A percentile compares a stretch with the other conserved stretches of the same genome.
These are phyloP conservation scores for Synanthedon myopaeformis DNA, from an alignment of 2,888 invertebrate genomes.

Conservation along the genomic window DNA sequence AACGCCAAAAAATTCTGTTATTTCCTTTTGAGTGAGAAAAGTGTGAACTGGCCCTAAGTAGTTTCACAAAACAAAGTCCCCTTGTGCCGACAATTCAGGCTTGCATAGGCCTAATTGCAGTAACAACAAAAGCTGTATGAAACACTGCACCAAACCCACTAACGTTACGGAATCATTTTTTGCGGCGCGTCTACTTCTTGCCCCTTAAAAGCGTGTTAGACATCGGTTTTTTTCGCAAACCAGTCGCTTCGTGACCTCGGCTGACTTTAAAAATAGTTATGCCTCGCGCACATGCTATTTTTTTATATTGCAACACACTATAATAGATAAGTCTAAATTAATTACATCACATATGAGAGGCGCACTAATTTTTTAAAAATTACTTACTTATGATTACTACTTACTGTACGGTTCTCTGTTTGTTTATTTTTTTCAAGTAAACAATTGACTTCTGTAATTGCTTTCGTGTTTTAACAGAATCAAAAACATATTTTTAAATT, in stretches of 20 bases:
- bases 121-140: neutral
- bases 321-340: slow-evolving; percentile 9
- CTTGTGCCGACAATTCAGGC: neutral
- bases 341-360: neutral
- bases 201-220: slow-evolving; percentile 41
- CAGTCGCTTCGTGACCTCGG: slow-evolving; percentile 56
- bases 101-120: neutral
- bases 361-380: neutral
- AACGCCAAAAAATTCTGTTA: too few species aligned
- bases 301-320: slow-evolving; percentile 17
- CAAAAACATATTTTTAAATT: too few species aligned
- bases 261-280: slow-evolving; percentile 56
- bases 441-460: too few species aligned
- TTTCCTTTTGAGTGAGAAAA: too few species aligned
- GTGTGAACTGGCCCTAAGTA: too few species aligned
- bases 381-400: too few species aligned
- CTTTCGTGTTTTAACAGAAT: too few species aligned
- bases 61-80: too few species aligned
- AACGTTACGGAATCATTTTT: slow-evolving; percentile 44
- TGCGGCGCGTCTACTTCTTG: slow-evolving; percentile 50
- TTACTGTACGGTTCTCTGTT: too few species aligned
- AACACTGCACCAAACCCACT: slow-evolving; percentile 2
- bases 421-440: too few species aligned
- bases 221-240: slow-evolving; percentile 41
- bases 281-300: slow-evolving; percentile 38